phyloP scores from a whole-genome alignment of 2,888 invertebrate genomes.

The Tipula lateralis region DNA sequence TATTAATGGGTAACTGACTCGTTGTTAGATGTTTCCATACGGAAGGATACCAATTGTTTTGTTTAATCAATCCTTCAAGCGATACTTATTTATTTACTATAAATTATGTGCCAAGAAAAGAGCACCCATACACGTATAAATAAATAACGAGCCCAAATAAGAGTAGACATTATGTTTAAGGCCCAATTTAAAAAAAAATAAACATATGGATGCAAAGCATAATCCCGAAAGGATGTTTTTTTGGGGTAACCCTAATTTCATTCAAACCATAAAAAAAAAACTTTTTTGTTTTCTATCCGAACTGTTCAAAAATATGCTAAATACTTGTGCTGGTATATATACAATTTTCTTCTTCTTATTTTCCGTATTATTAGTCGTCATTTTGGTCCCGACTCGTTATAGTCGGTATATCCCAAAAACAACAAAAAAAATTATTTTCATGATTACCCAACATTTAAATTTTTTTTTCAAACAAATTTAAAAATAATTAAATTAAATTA shows the following conservation, averaged over 20 bases:
- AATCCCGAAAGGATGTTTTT: background rate
- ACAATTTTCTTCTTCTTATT: background rate
- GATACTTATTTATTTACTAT: background rate
- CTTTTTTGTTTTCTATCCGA: background rate
- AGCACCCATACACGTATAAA: background rate
- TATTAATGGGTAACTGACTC: no score
- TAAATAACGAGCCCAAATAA: background rate
- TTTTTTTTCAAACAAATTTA: background rate
- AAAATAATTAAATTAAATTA: background rate
- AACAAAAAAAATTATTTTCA: background rate
- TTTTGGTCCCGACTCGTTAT: background rate
- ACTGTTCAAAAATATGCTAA: background rate
- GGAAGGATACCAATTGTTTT: no score
- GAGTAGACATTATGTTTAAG: background rate
- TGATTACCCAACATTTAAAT: background rate
- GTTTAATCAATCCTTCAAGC: no score
- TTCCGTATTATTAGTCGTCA: background rate
- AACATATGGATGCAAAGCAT: background rate
- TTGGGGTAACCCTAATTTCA: background rate
- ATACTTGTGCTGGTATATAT: background rate
- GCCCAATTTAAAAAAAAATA: background rate
- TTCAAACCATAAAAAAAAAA: background rate
- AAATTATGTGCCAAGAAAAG: background rate
- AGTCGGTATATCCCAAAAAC: background rate
- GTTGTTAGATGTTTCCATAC: no score